phyloP scores from a whole-genome alignment of 2,113 vertebrate genomes.

The Calidris pugnax region DNA sequence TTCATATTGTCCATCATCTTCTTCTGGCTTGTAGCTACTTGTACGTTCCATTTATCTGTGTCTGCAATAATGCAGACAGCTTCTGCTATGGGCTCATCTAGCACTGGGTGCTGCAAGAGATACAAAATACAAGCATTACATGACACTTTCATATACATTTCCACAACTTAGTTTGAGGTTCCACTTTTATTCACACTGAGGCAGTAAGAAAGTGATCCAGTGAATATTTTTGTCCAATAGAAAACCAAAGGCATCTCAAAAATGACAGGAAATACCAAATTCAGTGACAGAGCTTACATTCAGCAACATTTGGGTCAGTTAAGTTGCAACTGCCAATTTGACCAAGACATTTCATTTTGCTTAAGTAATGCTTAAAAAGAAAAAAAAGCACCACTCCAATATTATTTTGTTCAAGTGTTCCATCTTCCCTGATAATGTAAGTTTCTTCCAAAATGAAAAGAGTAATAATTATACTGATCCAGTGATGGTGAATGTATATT shows the following conservation, averaged over 20 bases:
- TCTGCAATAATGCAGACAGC: slow-evolving; percentile 88
- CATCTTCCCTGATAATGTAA: not conserved
- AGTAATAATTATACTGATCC: not conserved
- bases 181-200: not conserved
- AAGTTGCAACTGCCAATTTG: not conserved
- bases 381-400: not conserved
- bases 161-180: not conserved
- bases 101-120: slow-evolving; percentile 82
- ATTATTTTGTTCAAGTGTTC: not conserved
- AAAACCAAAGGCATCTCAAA: not conserved
- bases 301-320: not conserved
- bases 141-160: not conserved
- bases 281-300: not conserved
- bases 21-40: slow-evolving; percentile 86
- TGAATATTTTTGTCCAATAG: not conserved
- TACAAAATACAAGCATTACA: not conserved
- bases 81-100: slow-evolving; percentile 88
- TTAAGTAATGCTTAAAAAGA: not conserved
- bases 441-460: not conserved
- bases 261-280: not conserved
- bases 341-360: not conserved
- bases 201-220: not conserved
- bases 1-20: slow-evolving; percentile 76
- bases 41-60: slow-evolving; percentile 85
- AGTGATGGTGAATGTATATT: not conserved